Conservation (phyloP, 2,113 vertebrate species). For the Amphilophus citrinellus region DNA sequence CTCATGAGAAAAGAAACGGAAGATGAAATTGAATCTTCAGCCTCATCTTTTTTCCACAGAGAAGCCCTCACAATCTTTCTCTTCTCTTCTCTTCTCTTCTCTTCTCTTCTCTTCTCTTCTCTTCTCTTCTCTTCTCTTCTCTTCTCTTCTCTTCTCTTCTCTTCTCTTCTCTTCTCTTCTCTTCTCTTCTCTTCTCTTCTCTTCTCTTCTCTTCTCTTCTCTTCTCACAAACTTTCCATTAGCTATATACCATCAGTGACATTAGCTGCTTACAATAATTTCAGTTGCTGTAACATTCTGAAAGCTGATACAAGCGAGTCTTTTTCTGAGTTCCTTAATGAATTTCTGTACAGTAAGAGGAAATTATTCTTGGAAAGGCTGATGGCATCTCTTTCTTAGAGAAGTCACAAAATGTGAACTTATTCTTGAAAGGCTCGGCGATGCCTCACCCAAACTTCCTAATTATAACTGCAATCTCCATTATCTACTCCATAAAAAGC, state of each 20-base stretch:
- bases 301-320: background rate
- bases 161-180: background rate
- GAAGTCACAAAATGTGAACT: conserved; percentile 3
- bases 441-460: conserved; percentile 3
- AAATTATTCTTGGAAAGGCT: conserved; percentile 4
- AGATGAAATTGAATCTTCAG: conserved; percentile 40
- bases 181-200: background rate
- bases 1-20: conserved; percentile 3
- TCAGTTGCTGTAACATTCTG: background rate
- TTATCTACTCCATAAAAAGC: background rate
- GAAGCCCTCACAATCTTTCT: background rate
- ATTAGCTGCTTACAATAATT: background rate
- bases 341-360: background rate
- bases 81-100: too few relatives aligned
- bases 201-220: background rate
- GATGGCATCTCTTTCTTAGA: conserved; percentile 10
- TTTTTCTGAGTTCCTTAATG: background rate
- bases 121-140: background rate
- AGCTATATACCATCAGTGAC: background rate
- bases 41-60: background rate
- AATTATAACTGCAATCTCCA: conserved; percentile 14
- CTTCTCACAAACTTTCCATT: background rate
- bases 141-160: background rate
- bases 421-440: background rate
- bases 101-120: background rate